Evolutionary conservation across 2,797 vertebrate species (phyloP), one percentile per base, ranked within the genome.

Genomic region (Rhabdomys pumilio): DNA sequence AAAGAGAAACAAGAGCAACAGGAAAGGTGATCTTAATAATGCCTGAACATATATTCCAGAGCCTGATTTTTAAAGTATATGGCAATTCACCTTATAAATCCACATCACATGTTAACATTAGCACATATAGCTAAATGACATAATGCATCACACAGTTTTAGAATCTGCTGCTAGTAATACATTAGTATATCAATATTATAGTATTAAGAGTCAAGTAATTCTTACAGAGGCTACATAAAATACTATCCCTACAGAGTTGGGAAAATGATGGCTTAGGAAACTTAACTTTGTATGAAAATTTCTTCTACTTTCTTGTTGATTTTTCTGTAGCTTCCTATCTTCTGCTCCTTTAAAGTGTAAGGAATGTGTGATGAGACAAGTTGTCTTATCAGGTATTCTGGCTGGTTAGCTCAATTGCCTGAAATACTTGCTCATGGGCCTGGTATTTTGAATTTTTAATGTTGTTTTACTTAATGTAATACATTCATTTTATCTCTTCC

Each of bases 371-470:
- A 79, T 31, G 41, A 87, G 81, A 59, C 85, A 82, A 6, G 14
- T 15, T 67, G 24, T 89, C 50, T 90, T 65, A 79, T 47, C 24
- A 76, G 15, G 55, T 75, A 44, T 65, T 63, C 75, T 72, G 38
- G 14, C 47, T 85, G 69, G 50, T 84, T 83, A 87, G 34, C 41
- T 80, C 80, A 89, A 0, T 69, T 81, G 31, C 24, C 38, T 86
- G n/a, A 89, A 63, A 83, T 85, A 75, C 75, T 89, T 82, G 29
- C 15, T 69, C 44, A 72, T 77, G 88, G 57, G 13, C 34, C 50
- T 85, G 73, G 6, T n/a, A 57, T 76, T 91, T 93, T 94, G 65
- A 14, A 44, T 61, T 94, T 90, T 92, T 88, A 76, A 53, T 80
- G 26, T 14, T 50, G 26, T 72, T 95, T 97, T 95, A 38, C 44